Conservation (phyloP, 30 jellyfish, hydroid and myxozoan species). For the Chironex yamaguchii region DNA sequence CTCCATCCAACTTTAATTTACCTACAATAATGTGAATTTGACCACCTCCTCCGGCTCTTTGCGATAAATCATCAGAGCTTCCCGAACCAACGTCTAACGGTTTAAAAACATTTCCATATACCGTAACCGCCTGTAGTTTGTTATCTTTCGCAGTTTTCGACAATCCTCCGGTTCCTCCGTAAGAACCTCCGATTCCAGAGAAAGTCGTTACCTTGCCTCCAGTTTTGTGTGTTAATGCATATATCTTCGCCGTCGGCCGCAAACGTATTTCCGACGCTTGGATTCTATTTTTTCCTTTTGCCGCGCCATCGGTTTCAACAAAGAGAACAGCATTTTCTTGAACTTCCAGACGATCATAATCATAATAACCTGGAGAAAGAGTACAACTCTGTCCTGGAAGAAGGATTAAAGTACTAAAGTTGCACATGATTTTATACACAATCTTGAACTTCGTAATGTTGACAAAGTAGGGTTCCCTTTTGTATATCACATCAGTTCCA, state of each 20-base stretch:
- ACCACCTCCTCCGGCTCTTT: conserved; percentile 67
- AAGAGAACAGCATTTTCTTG: conserved; percentile 46
- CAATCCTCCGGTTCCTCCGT: conserved; percentile 66
- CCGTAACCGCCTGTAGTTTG: not conserved
- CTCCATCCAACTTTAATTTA: conserved; percentile 66
- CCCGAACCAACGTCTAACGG: conserved; percentile 39
- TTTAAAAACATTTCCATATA: conserved; percentile 32
- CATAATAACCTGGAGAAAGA: conserved; percentile 46
- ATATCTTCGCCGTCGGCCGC: too few species aligned
- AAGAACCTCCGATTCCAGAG: conserved; percentile 41
- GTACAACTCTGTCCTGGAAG: conserved; percentile 68
- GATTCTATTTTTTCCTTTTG: too few species aligned
- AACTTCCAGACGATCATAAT: conserved; percentile 15
- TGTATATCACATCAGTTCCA: not conserved
- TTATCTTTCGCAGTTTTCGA: not conserved
- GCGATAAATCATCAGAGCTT: too few species aligned
- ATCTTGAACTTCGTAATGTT: conserved; percentile 64
- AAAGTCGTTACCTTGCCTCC: not conserved
- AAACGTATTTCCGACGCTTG: too few species aligned
- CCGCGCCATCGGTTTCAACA: conserved; percentile 47
- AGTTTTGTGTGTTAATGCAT: conserved; percentile 56
- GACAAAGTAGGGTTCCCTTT: conserved; percentile 34
- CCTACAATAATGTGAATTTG: conserved; percentile 51
- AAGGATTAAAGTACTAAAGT: conserved; percentile 28
- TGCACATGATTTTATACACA: conserved; percentile 53